These are phyloP conservation scores for Odontothrips loti DNA, from an alignment of 2,888 invertebrate genomes.

Conservation along the genomic window DNA sequence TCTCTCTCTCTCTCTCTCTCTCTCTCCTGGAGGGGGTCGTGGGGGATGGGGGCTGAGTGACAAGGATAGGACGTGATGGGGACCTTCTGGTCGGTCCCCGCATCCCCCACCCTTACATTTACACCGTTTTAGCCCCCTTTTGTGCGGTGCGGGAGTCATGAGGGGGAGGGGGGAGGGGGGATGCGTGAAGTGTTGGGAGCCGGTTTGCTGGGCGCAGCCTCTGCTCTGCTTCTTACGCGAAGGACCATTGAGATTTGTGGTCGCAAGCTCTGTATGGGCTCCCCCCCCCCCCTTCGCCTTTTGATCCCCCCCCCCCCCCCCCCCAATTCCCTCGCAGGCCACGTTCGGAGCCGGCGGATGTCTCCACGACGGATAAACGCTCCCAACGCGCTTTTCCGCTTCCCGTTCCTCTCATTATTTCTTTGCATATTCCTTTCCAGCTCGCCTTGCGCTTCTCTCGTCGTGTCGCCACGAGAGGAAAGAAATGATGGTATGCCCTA, in stretches of 20 bases:
- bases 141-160: not conserved
- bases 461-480: not conserved
- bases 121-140: not conserved
- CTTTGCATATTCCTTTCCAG: not conserved
- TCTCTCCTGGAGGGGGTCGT: not conserved
- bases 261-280: no score
- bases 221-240: no score
- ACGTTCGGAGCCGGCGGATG: not conserved
- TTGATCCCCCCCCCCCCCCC: no score
- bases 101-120: not conserved
- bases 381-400: not conserved
- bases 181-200: no score
- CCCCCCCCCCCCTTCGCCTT: no score
- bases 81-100: no score
- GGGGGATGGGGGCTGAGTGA: not conserved
- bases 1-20: not conserved
- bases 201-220: no score
- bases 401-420: not conserved
- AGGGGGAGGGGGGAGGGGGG: no score
- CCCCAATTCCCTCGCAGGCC: not conserved
- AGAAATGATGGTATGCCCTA: not conserved
- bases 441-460: not conserved
- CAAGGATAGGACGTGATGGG: no score
- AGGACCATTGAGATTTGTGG: no score
- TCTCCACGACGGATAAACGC: not conserved